These are phyloP conservation scores for Lasioglossum calceatum DNA, from an alignment of 2,888 invertebrate genomes.

Conservation along the genomic window DNA sequence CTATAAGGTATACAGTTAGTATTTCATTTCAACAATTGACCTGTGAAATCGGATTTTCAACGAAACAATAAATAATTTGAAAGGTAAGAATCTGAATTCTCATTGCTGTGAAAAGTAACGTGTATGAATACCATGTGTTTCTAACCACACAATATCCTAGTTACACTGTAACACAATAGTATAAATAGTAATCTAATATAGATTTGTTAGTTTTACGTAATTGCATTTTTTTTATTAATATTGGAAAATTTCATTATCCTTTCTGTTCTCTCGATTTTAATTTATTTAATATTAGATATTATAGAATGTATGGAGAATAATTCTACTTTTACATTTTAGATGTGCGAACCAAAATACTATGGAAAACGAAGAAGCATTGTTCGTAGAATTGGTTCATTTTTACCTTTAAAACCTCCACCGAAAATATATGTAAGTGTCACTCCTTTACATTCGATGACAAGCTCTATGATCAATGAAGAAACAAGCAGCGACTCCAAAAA, in stretches of 20 bases:
- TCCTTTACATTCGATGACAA: constrained; percentile 83
- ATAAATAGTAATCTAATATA: constrained; percentile 10
- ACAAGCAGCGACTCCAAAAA: constrained; percentile 72
- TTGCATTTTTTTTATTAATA: neutral
- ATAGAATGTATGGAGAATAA: neutral
- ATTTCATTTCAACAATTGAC: constrained; percentile 27
- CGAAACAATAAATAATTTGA: constrained; percentile 24
- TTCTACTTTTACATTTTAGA: constrained; percentile 60
- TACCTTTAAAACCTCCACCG: constrained; percentile 82
- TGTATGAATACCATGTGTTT: constrained; percentile 52
- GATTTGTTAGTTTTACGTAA: constrained; percentile 23
- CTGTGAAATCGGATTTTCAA: constrained; percentile 11
- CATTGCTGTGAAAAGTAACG: constrained; percentile 6
- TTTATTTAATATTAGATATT: neutral
- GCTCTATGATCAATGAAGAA: constrained; percentile 82
- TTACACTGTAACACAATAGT: neutral
- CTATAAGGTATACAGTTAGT: constrained; percentile 44
- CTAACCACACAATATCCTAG: constrained; percentile 29
- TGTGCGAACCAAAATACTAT: constrained; percentile 80
- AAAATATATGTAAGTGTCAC: constrained; percentile 83
- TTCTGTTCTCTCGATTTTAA: neutral
- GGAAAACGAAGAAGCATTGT: constrained; percentile 82
- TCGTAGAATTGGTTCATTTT: constrained; percentile 81
- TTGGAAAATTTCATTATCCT: neutral
- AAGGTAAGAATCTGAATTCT: constrained; percentile 47